Percentiles rank a stretch among this genome's conserved stretches.
Conservation (phyloP, 2,888 invertebrate genomes). For the Hymenopus coronatus region DNA sequence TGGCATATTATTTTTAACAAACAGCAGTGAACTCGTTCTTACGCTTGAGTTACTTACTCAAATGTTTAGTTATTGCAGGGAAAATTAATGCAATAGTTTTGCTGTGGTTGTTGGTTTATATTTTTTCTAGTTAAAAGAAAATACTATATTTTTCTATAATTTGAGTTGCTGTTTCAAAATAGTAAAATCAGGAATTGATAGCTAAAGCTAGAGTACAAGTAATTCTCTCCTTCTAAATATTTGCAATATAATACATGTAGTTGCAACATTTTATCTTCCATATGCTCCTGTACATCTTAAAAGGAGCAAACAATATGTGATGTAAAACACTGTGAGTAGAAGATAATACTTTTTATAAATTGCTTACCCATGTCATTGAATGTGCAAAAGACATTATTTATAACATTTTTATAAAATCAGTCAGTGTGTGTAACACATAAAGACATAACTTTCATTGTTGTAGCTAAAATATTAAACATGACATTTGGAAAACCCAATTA, state of each 20-base stretch:
- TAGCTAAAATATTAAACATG: neutral
- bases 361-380: neutral
- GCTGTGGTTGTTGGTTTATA: neutral
- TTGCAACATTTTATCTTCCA: neutral
- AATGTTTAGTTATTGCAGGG: neutral
- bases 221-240: neutral
- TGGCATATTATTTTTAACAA: neutral
- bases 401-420: neutral
- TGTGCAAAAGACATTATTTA: too few relatives aligned
- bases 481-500: neutral
- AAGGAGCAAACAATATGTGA: neutral
- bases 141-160: neutral
- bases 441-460: neutral
- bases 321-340: neutral
- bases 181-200: neutral
- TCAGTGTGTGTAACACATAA: neutral
- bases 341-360: neutral
- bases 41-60: neutral
- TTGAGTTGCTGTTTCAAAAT: neutral
- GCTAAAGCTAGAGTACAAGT: neutral
- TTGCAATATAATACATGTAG: neutral
- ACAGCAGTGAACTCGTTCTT: neutral
- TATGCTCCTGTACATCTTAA: neutral
- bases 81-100: neutral
- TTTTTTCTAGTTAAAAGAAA: neutral